Percentiles rank a stretch among this genome's conserved stretches.
These are phyloP conservation scores for Hepsetus odoe DNA, from an alignment of 2,113 vertebrate genomes.

Conservation along the genomic window DNA sequence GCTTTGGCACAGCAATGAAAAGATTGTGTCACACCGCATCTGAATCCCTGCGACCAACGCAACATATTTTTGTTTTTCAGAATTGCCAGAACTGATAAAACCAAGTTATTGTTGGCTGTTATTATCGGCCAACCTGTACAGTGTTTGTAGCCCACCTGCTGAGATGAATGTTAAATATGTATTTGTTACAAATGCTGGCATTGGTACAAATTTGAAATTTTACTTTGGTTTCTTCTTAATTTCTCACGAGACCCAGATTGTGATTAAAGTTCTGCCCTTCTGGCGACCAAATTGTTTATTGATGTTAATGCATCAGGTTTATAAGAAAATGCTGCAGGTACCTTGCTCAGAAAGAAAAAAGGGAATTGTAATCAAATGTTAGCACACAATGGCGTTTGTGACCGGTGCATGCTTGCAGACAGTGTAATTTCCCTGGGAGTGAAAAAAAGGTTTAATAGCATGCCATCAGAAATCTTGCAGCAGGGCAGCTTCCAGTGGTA, in stretches of 20 bases:
- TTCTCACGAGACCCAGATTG: not conserved
- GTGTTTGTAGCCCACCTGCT: not conserved
- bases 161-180: not conserved
- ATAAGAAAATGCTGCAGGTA: not conserved
- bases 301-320: conserved; percentile 1
- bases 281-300: not conserved
- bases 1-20: no score
- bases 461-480: conserved; percentile 64
- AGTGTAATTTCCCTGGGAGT: conserved; percentile 65
- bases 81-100: no score
- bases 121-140: no score
- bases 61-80: no score
- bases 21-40: no score
- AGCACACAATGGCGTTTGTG: conserved; percentile 25
- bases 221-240: not conserved
- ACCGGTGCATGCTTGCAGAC: conserved; percentile 55
- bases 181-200: not conserved
- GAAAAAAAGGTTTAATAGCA: conserved; percentile 31
- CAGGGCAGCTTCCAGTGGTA: conserved; percentile 67
- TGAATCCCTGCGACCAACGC: no score
- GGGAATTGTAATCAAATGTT: conserved; percentile 52
- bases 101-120: no score
- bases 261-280: not conserved
- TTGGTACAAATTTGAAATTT: not conserved
- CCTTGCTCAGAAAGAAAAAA: not conserved